Conservation (phyloP, 2,888 invertebrate genomes). For the Plebejus anna region DNA sequence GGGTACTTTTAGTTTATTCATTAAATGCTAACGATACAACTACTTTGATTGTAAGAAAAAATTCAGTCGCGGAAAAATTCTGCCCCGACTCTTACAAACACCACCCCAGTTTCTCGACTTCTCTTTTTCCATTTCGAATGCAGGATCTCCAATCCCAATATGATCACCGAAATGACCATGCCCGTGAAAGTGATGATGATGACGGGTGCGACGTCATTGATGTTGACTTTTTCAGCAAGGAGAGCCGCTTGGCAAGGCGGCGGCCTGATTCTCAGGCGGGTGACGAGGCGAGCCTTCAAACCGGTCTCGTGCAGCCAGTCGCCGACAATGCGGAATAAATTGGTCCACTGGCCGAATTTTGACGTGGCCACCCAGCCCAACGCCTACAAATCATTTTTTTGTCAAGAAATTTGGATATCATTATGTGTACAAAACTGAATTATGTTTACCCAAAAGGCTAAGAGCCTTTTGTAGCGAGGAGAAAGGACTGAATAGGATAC, state of each 20-base stretch:
- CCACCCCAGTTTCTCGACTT: neutral
- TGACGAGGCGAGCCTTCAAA: conserved; percentile 49
- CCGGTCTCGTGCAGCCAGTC: conserved; percentile 60
- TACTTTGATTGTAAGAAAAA: neutral
- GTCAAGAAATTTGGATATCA: neutral
- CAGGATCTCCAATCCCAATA: conserved; percentile 53
- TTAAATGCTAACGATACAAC: neutral
- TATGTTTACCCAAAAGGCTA: too few species aligned
- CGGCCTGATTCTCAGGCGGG: conserved; percentile 45
- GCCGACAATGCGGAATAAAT: conserved; percentile 49
- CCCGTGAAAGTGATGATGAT: conserved; percentile 47
- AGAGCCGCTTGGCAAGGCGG: conserved; percentile 60
- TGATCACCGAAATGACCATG: conserved; percentile 46
- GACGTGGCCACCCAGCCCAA: conserved; percentile 54
- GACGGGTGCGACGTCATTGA: conserved; percentile 56
- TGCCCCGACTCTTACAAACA: neutral
- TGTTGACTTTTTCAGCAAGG: conserved; percentile 61
- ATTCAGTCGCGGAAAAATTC: neutral
- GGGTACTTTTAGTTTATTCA: too few species aligned
- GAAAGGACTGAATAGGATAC: too few species aligned
- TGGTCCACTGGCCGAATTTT: conserved; percentile 54
- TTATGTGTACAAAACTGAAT: neutral
- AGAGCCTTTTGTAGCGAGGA: too few species aligned
- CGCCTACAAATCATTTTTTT: conserved; percentile 40
- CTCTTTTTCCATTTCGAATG: conserved; percentile 39